Evolutionary conservation across 2,888 invertebrate genomes (phyloP).

Genomic region (Drosophila mayaguana): DNA sequence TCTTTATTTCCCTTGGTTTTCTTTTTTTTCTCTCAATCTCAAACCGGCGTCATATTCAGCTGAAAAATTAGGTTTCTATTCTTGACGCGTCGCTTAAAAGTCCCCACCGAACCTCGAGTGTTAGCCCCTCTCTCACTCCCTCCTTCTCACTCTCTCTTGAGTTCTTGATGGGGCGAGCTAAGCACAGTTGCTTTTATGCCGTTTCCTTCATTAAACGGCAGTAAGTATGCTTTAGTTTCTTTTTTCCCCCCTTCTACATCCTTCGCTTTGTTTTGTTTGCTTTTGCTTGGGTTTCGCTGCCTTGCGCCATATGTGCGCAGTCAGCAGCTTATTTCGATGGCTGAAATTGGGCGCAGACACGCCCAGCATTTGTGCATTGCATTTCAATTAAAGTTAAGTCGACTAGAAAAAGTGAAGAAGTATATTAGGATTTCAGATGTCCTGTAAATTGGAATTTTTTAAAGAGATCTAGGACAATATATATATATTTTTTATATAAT

Average conservation of each 20-base stretch:
- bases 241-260: background rate
- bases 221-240: conserved; percentile 59
- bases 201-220: conserved; percentile 72
- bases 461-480: background rate
- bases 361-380: conserved; percentile 55
- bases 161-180: conserved; percentile 22
- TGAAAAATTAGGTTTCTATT: conserved; percentile 46
- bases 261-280: conserved; percentile 31
- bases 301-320: conserved; percentile 47
- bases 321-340: conserved; percentile 52
- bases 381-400: conserved; percentile 51
- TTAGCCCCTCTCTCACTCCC: background rate
- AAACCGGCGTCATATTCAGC: conserved; percentile 34
- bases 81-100: conserved; percentile 35
- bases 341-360: conserved; percentile 25
- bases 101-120: conserved; percentile 4
- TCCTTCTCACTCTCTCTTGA: background rate
- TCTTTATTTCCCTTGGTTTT: conserved; percentile 14
- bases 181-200: conserved; percentile 50
- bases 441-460: conserved; percentile 2
- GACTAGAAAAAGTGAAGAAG: background rate
- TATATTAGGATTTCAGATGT: background rate
- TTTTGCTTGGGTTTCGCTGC: conserved; percentile 23
- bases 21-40: conserved; percentile 16
- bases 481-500: too few species aligned